Evolutionary conservation across 2,888 invertebrate genomes (phyloP), one percentile per base, ranked within the genome.

Genomic region (Hydrotaea cyrtoneurina): DNA sequence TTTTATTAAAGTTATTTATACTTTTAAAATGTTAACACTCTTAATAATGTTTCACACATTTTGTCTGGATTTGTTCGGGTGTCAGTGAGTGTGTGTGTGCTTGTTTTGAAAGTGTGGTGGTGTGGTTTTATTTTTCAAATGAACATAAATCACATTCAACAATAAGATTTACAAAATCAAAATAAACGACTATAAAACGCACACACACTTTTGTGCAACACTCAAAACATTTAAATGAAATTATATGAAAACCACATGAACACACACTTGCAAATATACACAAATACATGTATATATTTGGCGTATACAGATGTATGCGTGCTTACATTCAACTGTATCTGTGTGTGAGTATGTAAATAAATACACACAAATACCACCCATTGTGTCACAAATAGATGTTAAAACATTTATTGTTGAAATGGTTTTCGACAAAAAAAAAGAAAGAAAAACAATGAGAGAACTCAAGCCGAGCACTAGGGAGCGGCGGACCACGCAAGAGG

Each of bases 121-220:
- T 78, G 64, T 53, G 78, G 55, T 72, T 76, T 80, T 50, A 43
- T 26, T 53, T n/a, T 23, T 71, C 75, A 75, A 74, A 75, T 80
- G 13, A 73, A 77, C 21, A 74, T 69, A 74, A 78, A 78, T 78
- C 78, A 82, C 59, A 26, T 53, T 82, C 57, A 78, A 71, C 43
- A 75, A 78, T 53, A 50, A 78, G 75, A 78, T 82, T 78, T 75
- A 71, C 10, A 23, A 75, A 75, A 75, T 75, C 59, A 82, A 43
- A 62, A 26, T 26, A 62, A 62, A 62, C 62, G 57, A 57, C 57
- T 57, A 21, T 57, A 57, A 57, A 57, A 57, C 17, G 10, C 57
- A 57, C 43, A 43, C 43, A 43, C 2, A 43, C 26, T 26, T 15
- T 2, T 62, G 21, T n/a, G n/a, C 31, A 62, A 21, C 57, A 19